Conservation (phyloP, 2,797 vertebrate genomes). For the Artibeus lituratus region DNA sequence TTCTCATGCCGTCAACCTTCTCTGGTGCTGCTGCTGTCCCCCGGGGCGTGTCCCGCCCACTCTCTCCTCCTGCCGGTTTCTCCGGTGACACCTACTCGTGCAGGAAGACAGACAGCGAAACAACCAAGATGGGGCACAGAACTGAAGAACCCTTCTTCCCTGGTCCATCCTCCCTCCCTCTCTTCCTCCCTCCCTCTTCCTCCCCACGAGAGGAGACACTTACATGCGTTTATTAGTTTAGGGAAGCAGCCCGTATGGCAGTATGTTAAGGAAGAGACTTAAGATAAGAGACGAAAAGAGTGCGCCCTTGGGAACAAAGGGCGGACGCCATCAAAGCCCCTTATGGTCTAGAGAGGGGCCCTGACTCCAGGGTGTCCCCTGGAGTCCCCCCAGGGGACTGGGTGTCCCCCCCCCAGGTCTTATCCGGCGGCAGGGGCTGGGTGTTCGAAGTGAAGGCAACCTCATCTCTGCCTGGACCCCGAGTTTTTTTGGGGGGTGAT, state of each 20-base stretch:
- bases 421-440: background rate
- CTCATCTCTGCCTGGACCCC: background rate
- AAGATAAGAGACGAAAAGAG: background rate
- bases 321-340: background rate
- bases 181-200: background rate
- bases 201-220: background rate
- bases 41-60: rapidly evolving
- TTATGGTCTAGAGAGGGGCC: background rate
- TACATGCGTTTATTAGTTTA: background rate
- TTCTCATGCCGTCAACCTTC: too few species aligned
- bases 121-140: too few species aligned
- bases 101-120: too few species aligned
- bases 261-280: background rate
- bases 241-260: background rate
- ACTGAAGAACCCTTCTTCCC: too few species aligned
- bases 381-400: rapidly evolving
- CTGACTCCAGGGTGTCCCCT: rapidly evolving
- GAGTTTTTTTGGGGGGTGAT: background rate
- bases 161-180: too few species aligned
- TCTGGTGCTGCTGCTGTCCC: background rate
- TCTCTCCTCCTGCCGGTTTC: background rate
- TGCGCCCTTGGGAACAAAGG: background rate
- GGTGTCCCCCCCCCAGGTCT: rapidly evolving
- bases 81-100: rapidly evolving
- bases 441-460: background rate